These are phyloP conservation scores for Sanderia malayensis DNA, from an alignment of 30 jellyfish, hydroid and myxozoan species.

Conservation along the genomic window DNA sequence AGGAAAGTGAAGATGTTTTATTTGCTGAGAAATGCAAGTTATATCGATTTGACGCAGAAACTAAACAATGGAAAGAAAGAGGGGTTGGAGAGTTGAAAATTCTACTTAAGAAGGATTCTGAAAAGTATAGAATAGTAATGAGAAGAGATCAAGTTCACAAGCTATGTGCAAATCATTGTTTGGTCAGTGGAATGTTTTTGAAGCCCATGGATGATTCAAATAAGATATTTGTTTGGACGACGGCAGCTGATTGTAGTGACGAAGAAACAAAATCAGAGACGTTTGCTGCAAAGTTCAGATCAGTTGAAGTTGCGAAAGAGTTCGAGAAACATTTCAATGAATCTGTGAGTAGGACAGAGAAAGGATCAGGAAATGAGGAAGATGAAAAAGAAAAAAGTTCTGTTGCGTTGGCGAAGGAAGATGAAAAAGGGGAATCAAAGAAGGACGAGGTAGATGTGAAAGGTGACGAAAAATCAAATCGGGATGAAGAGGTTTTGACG, in stretches of 20 bases:
- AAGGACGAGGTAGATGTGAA: background rate
- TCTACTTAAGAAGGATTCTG: conserved; percentile 7
- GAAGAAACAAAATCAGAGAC: conserved; percentile 64
- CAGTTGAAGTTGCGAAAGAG: conserved; percentile 26
- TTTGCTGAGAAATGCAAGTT: conserved; percentile 54
- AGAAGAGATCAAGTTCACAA: conserved; percentile 73
- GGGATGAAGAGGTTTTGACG: background rate
- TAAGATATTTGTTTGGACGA: conserved; percentile 73
- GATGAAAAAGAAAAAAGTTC: background rate
- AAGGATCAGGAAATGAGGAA: no score
- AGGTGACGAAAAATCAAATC: background rate
- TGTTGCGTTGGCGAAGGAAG: background rate
- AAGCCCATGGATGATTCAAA: conserved; percentile 43
- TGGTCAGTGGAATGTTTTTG: conserved; percentile 55
- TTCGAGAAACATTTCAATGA: conserved; percentile 35
- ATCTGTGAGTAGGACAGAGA: background rate
- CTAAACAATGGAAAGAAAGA: conserved; percentile 72
- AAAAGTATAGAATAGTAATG: conserved; percentile 49
- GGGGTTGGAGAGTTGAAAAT: conserved; percentile 67
- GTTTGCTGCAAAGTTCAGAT: conserved; percentile 72
- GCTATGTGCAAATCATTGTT: conserved; percentile 62
- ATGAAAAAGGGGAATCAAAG: conserved; percentile 5
- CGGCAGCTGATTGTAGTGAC: conserved; percentile 71
- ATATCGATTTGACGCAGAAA: conserved; percentile 53
- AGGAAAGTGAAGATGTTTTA: conserved; percentile 45